These are phyloP conservation scores for Cotesia vestalis DNA, from an alignment of 1,140 invertebrate species.

Conservation along the genomic window DNA sequence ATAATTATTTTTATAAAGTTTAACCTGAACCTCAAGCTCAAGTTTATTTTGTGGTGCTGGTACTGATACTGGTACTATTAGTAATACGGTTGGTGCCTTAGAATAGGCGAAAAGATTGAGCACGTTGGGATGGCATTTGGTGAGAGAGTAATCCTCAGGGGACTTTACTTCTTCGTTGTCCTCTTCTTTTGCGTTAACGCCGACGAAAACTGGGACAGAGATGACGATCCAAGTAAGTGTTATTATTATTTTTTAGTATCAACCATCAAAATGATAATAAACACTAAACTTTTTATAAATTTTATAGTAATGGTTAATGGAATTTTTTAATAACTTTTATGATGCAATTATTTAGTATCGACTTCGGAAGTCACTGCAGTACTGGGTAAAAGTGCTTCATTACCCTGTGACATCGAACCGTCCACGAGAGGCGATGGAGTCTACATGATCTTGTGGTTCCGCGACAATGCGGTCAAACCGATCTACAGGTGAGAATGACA, in stretches of 20 bases:
- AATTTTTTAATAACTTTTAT: neutral
- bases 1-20: neutral
- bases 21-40: too few species aligned
- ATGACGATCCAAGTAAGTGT: slow-evolving; percentile 59
- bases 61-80: neutral
- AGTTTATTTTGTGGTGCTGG: too few species aligned
- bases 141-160: slow-evolving; percentile 53
- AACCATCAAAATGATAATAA: too few species aligned
- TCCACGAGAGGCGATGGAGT: slow-evolving; percentile 80
- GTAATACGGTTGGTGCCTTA: neutral
- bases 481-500: slow-evolving; percentile 79
- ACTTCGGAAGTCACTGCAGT: slow-evolving; percentile 81
- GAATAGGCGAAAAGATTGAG: neutral
- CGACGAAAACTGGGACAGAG: slow-evolving; percentile 60
- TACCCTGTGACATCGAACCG: slow-evolving; percentile 87
- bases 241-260: neutral
- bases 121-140: slow-evolving; percentile 32
- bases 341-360: slow-evolving; percentile 69
- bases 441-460: slow-evolving; percentile 91
- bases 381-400: slow-evolving; percentile 76
- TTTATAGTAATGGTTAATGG: slow-evolving; percentile 1
- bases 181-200: slow-evolving; percentile 56
- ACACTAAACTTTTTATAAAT: too few species aligned
- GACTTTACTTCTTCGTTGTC: slow-evolving; percentile 53
- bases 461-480: slow-evolving; percentile 82